Conservation (phyloP, 2,888 invertebrate genomes). For the Dusona sp. region DNA sequence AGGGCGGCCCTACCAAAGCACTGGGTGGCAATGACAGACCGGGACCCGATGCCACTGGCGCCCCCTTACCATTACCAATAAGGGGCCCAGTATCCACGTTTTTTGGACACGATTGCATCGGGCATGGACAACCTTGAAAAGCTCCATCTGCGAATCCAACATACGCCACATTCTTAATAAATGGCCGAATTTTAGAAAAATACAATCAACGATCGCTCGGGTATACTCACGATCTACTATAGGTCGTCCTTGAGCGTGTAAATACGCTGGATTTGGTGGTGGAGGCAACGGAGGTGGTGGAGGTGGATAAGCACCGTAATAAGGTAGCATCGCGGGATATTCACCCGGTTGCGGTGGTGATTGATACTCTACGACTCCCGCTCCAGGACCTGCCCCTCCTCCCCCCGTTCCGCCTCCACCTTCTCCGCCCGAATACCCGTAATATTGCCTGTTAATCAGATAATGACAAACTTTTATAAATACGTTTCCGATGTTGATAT, state of each 20-base stretch:
- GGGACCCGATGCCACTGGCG: conserved; percentile 84
- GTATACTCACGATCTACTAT: conserved; percentile 82
- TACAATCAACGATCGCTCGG: background rate
- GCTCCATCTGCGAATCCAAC: conserved; percentile 84
- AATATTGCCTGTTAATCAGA: conserved; percentile 80
- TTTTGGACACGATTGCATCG: conserved; percentile 98
- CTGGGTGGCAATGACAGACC: conserved; percentile 85
- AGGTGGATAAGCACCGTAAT: conserved; percentile 85
- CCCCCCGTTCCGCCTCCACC: conserved; percentile 83
- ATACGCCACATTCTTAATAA: background rate
- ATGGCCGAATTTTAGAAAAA: background rate
- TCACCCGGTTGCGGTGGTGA: conserved; percentile 84
- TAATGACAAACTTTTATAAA: background rate
- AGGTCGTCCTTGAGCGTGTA: conserved; percentile 83
- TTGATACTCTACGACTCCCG: conserved; percentile 85
- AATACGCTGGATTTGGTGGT: conserved; percentile 85
- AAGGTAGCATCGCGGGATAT: conserved; percentile 86
- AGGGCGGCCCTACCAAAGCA: conserved; percentile 84
- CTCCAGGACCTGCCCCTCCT: conserved; percentile 84
- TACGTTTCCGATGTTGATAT: background rate
- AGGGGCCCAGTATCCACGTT: conserved; percentile 99
- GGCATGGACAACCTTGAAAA: conserved; percentile 93
- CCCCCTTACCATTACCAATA: conserved; percentile 96
- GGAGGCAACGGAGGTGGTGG: conserved; percentile 86
- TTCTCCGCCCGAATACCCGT: conserved; percentile 83